Evolutionary conservation across 2,113 vertebrate genomes (phyloP).

Genomic region (Phoenicopterus ruber): DNA sequence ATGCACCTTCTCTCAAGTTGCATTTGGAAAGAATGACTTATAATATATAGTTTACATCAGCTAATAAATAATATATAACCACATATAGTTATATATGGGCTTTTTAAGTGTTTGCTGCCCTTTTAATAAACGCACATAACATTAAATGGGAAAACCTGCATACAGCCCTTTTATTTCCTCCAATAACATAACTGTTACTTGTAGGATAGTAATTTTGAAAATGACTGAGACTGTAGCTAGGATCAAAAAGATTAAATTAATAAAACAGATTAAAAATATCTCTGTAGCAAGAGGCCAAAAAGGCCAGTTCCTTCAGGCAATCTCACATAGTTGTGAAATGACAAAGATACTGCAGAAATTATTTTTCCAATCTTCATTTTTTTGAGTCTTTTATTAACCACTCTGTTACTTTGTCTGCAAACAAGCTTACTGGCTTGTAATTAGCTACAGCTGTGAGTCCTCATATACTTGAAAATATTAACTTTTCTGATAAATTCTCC

Average conservation of each 20-base stretch:
- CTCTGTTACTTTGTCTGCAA: not conserved
- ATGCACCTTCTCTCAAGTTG: not conserved
- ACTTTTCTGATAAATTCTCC: not conserved
- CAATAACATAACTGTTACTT: not conserved
- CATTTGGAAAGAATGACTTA: not conserved
- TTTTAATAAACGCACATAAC: not conserved
- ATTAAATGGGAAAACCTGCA: not conserved
- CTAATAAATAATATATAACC: not conserved
- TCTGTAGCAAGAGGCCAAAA: not conserved
- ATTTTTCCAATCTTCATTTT: not conserved
- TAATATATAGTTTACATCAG: not conserved
- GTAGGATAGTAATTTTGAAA: not conserved
- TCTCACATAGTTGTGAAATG: not conserved
- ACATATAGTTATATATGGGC: not conserved
- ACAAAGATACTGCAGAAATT: not conserved
- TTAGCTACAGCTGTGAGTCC: not conserved
- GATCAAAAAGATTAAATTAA: not conserved
- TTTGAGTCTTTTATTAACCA: not conserved
- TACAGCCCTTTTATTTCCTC: not conserved
- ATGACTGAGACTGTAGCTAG: not conserved
- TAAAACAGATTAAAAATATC: not conserved
- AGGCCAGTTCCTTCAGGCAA: not conserved
- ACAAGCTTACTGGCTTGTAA: not conserved
- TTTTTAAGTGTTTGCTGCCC: not conserved
- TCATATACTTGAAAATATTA: not conserved